A percentile compares a stretch with the other conserved stretches of the same genome.
Evolutionary conservation across 2,888 invertebrate species (phyloP).

Genomic region (Sminthurides aquaticus): DNA sequence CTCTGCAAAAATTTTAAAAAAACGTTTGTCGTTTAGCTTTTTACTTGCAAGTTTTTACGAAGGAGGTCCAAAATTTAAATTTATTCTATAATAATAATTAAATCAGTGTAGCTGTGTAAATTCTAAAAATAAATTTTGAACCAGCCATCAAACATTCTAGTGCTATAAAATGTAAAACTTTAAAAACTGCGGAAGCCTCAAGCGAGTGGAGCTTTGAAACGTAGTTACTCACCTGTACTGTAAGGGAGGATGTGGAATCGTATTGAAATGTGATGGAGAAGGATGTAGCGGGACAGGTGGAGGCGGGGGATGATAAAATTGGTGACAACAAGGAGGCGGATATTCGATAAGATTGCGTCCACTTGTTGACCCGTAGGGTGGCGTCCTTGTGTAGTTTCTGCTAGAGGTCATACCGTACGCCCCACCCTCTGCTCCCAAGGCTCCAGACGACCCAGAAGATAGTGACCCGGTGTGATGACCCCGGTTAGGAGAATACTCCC

Average conservation of each 20-base stretch:
- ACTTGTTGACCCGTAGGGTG: conserved; percentile 33
- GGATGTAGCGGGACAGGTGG: conserved; percentile 39
- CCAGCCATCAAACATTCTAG: too few relatives aligned
- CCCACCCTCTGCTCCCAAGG: conserved; percentile 26
- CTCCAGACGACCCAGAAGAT: conserved; percentile 19
- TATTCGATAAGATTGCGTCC: conserved; percentile 38
- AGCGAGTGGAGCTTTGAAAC: too few relatives aligned
- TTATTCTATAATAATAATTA: too few relatives aligned
- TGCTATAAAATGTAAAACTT: too few relatives aligned
- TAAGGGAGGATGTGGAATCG: conserved; percentile 43
- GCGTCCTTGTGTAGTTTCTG: conserved; percentile 35
- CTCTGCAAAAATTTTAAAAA: conserved; percentile 26
- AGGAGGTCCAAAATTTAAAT: too few relatives aligned
- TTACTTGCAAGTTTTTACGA: not conserved
- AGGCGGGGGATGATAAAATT: conserved; percentile 41
- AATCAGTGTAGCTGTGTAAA: too few relatives aligned
- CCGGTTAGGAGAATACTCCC: conserved; percentile 43
- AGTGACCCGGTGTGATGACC: conserved; percentile 37
- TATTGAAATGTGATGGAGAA: conserved; percentile 42
- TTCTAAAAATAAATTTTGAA: too few relatives aligned
- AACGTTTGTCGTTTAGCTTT: not conserved
- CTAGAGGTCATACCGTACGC: conserved; percentile 36
- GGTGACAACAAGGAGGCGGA: conserved; percentile 42
- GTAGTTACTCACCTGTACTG: conserved; percentile 39
- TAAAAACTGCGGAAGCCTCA: too few relatives aligned